Evolutionary conservation across 1,140 invertebrate genomes (phyloP).

Genomic region (Listronotus bonariensis): DNA sequence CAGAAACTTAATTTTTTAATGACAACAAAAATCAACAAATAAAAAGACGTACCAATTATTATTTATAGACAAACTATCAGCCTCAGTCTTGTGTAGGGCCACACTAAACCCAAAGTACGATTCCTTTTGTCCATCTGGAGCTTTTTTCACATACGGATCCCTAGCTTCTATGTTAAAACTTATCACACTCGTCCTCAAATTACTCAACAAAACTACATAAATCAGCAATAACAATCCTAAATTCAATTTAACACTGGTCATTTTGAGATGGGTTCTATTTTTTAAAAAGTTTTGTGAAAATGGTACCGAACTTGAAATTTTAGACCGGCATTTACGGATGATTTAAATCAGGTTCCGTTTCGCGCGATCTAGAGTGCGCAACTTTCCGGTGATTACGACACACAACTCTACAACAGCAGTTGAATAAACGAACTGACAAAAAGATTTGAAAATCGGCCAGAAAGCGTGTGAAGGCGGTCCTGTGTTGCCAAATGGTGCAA

Average conservation of each 20-base stretch:
- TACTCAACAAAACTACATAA: slow-evolving; percentile 7
- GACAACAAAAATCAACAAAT: background rate
- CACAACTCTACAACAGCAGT: background rate
- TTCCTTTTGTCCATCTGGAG: slow-evolving; percentile 21
- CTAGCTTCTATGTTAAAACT: slow-evolving; percentile 44
- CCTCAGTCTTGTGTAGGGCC: slow-evolving; percentile 37
- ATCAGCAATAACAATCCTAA: slow-evolving; percentile 4
- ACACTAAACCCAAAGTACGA: slow-evolving; percentile 46
- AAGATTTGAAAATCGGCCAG: slow-evolving; percentile 6
- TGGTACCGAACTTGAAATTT: background rate
- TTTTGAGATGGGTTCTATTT: slow-evolving; percentile 2
- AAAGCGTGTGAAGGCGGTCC: slow-evolving; percentile 13
- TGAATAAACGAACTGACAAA: slow-evolving; percentile 12
- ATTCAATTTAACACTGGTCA: background rate
- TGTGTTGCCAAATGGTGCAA: slow-evolving; percentile 6
- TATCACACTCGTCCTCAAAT: slow-evolving; percentile 26
- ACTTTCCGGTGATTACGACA: background rate
- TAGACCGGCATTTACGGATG: background rate
- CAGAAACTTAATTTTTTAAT: no score
- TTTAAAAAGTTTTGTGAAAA: slow-evolving; percentile 8
- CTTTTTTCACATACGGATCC: slow-evolving; percentile 42
- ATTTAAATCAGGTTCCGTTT: background rate
- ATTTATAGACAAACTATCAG: slow-evolving; percentile 3
- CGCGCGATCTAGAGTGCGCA: background rate
- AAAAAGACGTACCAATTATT: slow-evolving; percentile 41